Conservation (phyloP, 1,140 invertebrate genomes). For the Heliconius nattereri region DNA sequence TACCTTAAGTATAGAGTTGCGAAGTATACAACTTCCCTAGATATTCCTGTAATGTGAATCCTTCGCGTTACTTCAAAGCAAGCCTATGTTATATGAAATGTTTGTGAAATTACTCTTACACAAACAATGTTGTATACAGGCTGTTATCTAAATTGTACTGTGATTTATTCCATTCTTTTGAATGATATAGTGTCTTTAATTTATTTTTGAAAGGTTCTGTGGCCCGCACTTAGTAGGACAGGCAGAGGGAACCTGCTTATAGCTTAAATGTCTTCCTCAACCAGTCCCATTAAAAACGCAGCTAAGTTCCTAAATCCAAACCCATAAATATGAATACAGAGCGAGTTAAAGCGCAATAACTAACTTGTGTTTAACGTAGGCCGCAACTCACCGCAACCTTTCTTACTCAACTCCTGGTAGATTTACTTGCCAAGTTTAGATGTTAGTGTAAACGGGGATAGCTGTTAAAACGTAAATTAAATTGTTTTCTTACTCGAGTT, state of each 20-base stretch:
- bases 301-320: conserved; percentile 34
- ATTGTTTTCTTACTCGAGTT: neutral
- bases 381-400: conserved; percentile 30
- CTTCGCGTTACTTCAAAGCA: conserved; percentile 19
- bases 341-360: conserved; percentile 27
- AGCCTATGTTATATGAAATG: conserved; percentile 21
- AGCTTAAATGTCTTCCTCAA: neutral
- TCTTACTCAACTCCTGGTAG: conserved; percentile 17
- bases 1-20: conserved; percentile 1
- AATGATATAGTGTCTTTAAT: neutral
- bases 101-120: conserved; percentile 16
- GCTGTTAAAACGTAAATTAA: conserved; percentile 17
- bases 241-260: no score
- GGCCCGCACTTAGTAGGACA: no score
- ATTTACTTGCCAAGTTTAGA: conserved; percentile 35
- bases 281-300: conserved; percentile 16
- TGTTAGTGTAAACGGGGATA: conserved; percentile 22
- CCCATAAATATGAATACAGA: conserved; percentile 28
- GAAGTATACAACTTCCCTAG: neutral
- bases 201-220: no score
- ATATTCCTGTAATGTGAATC: conserved; percentile 17
- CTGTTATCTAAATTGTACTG: conserved; percentile 14
- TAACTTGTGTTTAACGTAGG: conserved; percentile 36
- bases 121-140: neutral
- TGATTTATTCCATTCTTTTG: neutral